Conservation (phyloP, 2,113 vertebrate species). For the Uria aalge region DNA sequence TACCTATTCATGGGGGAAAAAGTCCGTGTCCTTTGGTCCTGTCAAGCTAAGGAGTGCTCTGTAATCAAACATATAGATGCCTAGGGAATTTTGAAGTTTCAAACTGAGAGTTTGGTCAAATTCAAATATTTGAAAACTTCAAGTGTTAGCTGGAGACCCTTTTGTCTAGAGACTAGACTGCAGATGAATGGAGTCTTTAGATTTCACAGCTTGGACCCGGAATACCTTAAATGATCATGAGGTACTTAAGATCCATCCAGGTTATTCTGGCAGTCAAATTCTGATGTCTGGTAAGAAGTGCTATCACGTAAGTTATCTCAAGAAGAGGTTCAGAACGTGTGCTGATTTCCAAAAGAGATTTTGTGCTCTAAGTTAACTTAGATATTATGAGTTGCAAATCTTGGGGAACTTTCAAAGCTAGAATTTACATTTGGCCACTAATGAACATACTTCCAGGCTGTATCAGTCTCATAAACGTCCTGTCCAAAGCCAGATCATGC, state of each 20-base stretch:
- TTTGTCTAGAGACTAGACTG: background rate
- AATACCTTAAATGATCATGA: background rate
- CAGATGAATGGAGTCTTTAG: background rate
- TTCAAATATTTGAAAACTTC: background rate
- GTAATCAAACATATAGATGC: background rate
- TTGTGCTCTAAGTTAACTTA: background rate
- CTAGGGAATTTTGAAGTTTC: background rate
- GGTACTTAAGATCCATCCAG: background rate
- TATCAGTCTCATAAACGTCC: background rate
- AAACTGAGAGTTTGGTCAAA: background rate
- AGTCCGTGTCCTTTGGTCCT: background rate
- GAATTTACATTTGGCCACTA: background rate
- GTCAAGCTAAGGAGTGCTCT: background rate
- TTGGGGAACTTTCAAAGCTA: background rate
- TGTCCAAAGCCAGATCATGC: background rate
- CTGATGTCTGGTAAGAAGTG: background rate
- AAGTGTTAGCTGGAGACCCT: background rate
- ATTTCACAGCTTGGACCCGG: background rate
- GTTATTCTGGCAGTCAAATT: background rate
- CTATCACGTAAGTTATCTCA: background rate
- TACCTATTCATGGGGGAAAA: background rate
- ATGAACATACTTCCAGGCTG: rapidly evolving
- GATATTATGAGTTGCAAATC: background rate
- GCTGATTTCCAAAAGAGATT: background rate
- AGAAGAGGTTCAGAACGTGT: background rate